phyloP scores from a whole-genome alignment of 2,888 invertebrate genomes.

The Tridacna gigas region DNA sequence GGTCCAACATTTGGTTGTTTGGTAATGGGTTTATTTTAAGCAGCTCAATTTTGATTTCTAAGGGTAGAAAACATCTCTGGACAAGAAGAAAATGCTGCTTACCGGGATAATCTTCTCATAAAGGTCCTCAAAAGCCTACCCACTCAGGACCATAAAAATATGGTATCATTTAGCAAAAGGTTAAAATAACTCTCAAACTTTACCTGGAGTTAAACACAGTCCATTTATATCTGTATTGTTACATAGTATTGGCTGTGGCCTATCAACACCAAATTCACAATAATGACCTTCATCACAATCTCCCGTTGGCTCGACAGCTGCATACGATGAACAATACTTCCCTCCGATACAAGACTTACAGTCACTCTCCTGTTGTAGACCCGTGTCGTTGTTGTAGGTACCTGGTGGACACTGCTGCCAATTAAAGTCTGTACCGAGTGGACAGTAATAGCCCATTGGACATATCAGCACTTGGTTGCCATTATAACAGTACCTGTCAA shows the following conservation, averaged over 20 bases:
- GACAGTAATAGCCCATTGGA: conserved; percentile 82
- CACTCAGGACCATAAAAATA: not conserved
- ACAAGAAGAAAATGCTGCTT: not conserved
- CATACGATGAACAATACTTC: conserved; percentile 77
- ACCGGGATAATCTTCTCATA: not conserved
- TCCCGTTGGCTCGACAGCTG: conserved; percentile 68
- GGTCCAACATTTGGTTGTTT: too few relatives aligned
- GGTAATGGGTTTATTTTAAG: too few relatives aligned
- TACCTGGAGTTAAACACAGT: conserved; percentile 58
- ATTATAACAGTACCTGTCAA: conserved; percentile 79
- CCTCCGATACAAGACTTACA: conserved; percentile 82
- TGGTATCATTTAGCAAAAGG: not conserved
- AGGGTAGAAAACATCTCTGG: not conserved
- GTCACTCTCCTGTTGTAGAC: conserved; percentile 70
- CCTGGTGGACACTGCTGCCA: conserved; percentile 81
- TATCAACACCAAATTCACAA: conserved; percentile 82
- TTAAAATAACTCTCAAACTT: too few relatives aligned
- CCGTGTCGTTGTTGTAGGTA: conserved; percentile 82
- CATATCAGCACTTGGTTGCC: conserved; percentile 77
- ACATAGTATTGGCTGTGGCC: conserved; percentile 69
- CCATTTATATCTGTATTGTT: conserved; percentile 55
- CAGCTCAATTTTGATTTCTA: not conserved
- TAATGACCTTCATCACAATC: conserved; percentile 80
- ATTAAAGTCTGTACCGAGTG: conserved; percentile 79
- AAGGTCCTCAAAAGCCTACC: not conserved